Conservation (phyloP, 1,140 invertebrate species). For the Thaumatotibia leucotreta region DNA sequence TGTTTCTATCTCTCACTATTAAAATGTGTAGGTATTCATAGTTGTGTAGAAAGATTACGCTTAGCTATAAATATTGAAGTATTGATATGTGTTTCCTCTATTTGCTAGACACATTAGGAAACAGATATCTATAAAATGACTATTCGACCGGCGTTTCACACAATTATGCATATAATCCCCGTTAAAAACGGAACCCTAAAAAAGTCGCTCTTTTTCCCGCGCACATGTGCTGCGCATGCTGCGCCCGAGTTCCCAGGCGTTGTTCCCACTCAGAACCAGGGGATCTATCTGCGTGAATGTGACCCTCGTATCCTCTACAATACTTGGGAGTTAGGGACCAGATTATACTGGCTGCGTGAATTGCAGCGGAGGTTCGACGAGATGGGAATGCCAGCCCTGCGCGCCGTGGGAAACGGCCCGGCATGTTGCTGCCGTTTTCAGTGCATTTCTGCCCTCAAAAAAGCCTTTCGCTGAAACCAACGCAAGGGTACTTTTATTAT, state of each 20-base stretch:
- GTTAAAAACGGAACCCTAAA: constrained; percentile 9
- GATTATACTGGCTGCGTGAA: not conserved
- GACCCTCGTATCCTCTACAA: not conserved
- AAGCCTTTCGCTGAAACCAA: not conserved
- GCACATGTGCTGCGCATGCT: constrained; percentile 26
- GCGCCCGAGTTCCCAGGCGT: constrained; percentile 47
- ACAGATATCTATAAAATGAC: not conserved
- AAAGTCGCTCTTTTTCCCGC: constrained; percentile 42
- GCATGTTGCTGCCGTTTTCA: constrained; percentile 64
- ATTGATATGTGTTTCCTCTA: no score
- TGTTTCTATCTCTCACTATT: no score
- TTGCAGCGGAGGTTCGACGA: not conserved
- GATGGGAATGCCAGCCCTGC: constrained; percentile 8
- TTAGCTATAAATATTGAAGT: no score
- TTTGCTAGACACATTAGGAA: no score
- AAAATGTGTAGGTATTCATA: no score
- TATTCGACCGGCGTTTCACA: not conserved
- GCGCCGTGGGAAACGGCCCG: constrained; percentile 56
- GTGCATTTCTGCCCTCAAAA: constrained; percentile 40
- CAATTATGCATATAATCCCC: not conserved
- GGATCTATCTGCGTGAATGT: not conserved
- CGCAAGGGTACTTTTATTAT: no score
- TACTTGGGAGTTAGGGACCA: not conserved
- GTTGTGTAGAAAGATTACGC: no score
- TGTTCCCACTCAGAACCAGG: not conserved